These are phyloP conservation scores for Heliornis fulica DNA, from an alignment of 2,113 vertebrate species.

Conservation along the genomic window DNA sequence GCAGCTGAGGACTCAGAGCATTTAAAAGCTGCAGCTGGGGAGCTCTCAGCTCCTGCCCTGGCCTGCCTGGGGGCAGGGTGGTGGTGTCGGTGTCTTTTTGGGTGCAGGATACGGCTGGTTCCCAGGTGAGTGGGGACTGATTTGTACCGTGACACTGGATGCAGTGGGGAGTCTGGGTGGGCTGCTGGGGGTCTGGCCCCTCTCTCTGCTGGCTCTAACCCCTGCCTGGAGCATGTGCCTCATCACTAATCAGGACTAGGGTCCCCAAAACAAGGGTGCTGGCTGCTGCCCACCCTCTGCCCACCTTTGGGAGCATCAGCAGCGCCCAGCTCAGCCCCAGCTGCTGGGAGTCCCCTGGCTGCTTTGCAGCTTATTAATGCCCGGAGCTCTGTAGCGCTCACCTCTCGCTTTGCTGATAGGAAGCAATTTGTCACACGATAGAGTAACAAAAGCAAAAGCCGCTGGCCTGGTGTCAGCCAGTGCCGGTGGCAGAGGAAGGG, in stretches of 20 bases:
- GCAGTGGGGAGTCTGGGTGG: background rate
- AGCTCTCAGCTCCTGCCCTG: rapidly evolving
- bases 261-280: background rate
- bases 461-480: background rate
- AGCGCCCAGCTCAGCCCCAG: background rate
- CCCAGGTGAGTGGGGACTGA: background rate
- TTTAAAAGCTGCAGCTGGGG: background rate
- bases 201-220: background rate
- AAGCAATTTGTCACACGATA: background rate
- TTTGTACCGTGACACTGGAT: rapidly evolving
- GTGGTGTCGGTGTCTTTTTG: rapidly evolving
- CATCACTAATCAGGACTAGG: rapidly evolving
- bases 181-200: background rate
- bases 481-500: background rate
- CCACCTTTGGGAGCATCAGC: rapidly evolving
- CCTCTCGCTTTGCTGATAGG: background rate
- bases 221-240: background rate
- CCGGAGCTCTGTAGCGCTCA: rapidly evolving
- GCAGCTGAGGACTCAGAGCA: background rate
- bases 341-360: background rate
- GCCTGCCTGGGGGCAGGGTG: rapidly evolving
- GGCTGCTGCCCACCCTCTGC: background rate
- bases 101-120: rapidly evolving
- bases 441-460: background rate
- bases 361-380: background rate